These are phyloP conservation scores for Chalcis sispes DNA, from an alignment of 2,888 invertebrate genomes.

Conservation along the genomic window DNA sequence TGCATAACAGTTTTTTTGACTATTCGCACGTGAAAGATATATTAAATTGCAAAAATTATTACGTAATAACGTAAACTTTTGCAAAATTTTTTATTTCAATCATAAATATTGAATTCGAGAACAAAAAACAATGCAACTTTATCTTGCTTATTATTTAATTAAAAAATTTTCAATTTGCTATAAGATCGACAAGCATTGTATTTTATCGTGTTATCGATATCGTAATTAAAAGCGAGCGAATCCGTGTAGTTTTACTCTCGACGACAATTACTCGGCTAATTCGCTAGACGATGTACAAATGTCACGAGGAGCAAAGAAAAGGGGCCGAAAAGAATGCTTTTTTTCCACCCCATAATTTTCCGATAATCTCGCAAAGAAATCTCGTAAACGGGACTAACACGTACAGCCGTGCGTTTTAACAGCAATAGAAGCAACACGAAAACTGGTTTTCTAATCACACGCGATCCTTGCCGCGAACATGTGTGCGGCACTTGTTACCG, in stretches of 20 bases:
- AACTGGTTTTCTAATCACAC: conserved; percentile 45
- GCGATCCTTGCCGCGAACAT: conserved; percentile 13
- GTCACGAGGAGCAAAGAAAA: not conserved
- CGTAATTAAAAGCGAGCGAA: conserved; percentile 1
- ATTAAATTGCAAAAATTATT: too few species aligned
- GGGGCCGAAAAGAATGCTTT: conserved; percentile 11
- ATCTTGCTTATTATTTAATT: too few species aligned
- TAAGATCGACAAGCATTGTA: too few species aligned
- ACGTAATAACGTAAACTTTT: too few species aligned
- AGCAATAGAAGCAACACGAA: conserved; percentile 34
- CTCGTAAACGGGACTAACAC: conserved; percentile 7
- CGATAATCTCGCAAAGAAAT: conserved; percentile 39
- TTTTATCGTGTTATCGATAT: too few species aligned
- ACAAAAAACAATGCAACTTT: too few species aligned
- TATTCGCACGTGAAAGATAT: too few species aligned
- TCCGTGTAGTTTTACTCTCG: not conserved
- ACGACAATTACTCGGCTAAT: not conserved
- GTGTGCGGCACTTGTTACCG: conserved; percentile 13
- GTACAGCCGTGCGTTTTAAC: conserved; percentile 15
- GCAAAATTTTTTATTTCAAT: too few species aligned
- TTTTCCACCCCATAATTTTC: not conserved
- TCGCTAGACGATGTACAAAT: not conserved
- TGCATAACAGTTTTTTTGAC: too few species aligned
- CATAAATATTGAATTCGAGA: too few species aligned
- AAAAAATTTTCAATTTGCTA: too few species aligned